A percentile compares a stretch with the other conserved stretches of the same genome.
Conservation (phyloP, 2,888 invertebrate genomes). For the Coenonympha glycerion region DNA sequence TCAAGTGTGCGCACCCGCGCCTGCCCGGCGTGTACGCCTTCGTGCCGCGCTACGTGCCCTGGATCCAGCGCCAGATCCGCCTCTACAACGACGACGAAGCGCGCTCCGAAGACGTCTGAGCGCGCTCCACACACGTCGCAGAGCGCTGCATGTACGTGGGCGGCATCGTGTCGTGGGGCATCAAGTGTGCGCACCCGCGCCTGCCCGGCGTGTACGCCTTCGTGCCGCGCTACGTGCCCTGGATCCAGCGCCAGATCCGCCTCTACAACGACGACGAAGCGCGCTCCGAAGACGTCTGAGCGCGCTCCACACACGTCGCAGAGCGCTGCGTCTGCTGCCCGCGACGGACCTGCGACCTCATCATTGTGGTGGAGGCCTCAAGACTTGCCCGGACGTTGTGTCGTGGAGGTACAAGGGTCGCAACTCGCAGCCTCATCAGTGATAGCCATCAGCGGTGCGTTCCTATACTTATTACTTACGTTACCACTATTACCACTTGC, state of each 20-base stretch:
- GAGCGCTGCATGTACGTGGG: conserved; percentile 37
- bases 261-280: conserved; percentile 68
- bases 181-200: conserved; percentile 90
- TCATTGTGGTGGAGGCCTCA: too few species aligned
- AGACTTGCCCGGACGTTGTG: too few species aligned
- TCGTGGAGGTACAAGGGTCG: too few species aligned
- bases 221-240: conserved; percentile 86
- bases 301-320: too few species aligned
- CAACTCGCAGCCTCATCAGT: too few species aligned
- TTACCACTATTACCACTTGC: conserved; percentile 9
- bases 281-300: conserved; percentile 33
- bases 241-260: conserved; percentile 84
- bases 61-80: conserved; percentile 84
- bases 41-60: conserved; percentile 86
- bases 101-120: conserved; percentile 33
- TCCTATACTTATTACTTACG: too few species aligned
- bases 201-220: conserved; percentile 91
- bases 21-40: conserved; percentile 91
- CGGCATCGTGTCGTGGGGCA: conserved; percentile 54
- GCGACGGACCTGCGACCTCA: too few species aligned
- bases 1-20: conserved; percentile 90
- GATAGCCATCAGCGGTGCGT: too few species aligned
- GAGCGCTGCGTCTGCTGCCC: too few species aligned
- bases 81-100: conserved; percentile 68
- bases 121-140: too few species aligned